These are phyloP conservation scores for Eudyptes chrysolophus DNA, from an alignment of 2,113 vertebrate species.

Conservation along the genomic window DNA sequence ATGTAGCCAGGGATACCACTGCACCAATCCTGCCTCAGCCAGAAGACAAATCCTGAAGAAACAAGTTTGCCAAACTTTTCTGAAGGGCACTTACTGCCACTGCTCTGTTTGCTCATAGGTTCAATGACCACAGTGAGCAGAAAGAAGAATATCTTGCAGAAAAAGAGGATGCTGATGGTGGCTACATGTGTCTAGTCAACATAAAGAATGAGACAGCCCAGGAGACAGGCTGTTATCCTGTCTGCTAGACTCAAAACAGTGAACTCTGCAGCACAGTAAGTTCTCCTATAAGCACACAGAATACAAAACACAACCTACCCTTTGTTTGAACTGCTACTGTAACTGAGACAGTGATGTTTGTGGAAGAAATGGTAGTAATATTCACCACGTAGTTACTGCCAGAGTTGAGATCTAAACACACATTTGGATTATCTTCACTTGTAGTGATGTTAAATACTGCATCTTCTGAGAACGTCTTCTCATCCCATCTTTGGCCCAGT, in stretches of 20 bases:
- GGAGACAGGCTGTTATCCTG: background rate
- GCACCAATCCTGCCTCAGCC: background rate
- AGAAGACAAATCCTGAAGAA: background rate
- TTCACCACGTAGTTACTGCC: constrained; percentile 87
- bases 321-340: constrained; percentile 42
- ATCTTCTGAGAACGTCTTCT: constrained; percentile 77
- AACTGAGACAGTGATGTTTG: constrained; percentile 14
- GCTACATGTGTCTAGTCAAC: background rate
- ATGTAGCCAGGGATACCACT: background rate
- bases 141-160: background rate
- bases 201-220: background rate
- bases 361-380: constrained; percentile 75
- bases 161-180: background rate
- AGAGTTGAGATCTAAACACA: constrained; percentile 84
- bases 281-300: background rate
- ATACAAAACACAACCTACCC: constrained; percentile 25
- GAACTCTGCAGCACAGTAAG: background rate
- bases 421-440: constrained; percentile 68
- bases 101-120: background rate
- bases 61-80: background rate
- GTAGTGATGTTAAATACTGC: constrained; percentile 73
- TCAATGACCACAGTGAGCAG: background rate
- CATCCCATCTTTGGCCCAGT: constrained; percentile 67
- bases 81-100: background rate
- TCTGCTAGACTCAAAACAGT: background rate